Percentiles rank a stretch among this genome's conserved stretches.
Evolutionary conservation across 2,113 vertebrate genomes (phyloP).

Genomic region (Chascanopsetta lugubris): DNA sequence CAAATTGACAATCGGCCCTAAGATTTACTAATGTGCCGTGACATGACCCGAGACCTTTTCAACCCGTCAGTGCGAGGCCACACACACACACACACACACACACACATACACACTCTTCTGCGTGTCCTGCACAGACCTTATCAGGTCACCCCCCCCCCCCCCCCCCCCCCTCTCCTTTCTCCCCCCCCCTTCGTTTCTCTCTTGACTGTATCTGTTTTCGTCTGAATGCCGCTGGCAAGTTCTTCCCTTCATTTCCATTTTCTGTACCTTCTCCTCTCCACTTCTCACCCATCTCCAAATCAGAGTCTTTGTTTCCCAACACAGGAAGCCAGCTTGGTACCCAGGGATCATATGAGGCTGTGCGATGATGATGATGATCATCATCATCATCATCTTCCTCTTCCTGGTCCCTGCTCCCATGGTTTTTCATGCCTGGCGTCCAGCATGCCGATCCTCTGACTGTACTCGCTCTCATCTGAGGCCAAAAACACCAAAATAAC

Average conservation of each 20-base stretch:
- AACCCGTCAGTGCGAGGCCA: slow-evolving; percentile 29
- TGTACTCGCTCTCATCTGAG: slow-evolving; percentile 70
- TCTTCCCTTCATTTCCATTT: slow-evolving; percentile 14
- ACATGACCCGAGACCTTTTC: slow-evolving; percentile 11
- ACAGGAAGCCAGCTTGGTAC: slow-evolving; percentile 64
- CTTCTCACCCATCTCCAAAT: slow-evolving; percentile 21
- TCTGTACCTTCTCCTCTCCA: slow-evolving; percentile 19
- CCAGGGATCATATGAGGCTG: slow-evolving; percentile 65
- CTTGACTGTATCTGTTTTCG: slow-evolving; percentile 22
- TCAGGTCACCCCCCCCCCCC: slow-evolving; percentile 25
- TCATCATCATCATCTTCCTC: no score
- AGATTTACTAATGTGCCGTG: slow-evolving; percentile 33
- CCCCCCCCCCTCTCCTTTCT: slow-evolving; percentile 10
- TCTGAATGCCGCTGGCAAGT: slow-evolving; percentile 7
- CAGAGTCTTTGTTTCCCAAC: slow-evolving; percentile 47
- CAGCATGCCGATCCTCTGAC: slow-evolving; percentile 78
- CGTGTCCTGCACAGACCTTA: not conserved
- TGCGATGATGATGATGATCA: slow-evolving; percentile 59
- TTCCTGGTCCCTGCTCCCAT: slow-evolving; percentile 66
- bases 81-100: not conserved
- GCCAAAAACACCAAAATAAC: slow-evolving; percentile 75
- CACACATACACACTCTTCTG: slow-evolving; percentile 7
- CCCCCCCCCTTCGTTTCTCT: slow-evolving; percentile 11
- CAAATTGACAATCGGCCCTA: slow-evolving; percentile 30
- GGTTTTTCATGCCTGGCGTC: slow-evolving; percentile 65